phyloP scores from a whole-genome alignment of 2,113 vertebrate species.

The Laticauda laticaudata region DNA sequence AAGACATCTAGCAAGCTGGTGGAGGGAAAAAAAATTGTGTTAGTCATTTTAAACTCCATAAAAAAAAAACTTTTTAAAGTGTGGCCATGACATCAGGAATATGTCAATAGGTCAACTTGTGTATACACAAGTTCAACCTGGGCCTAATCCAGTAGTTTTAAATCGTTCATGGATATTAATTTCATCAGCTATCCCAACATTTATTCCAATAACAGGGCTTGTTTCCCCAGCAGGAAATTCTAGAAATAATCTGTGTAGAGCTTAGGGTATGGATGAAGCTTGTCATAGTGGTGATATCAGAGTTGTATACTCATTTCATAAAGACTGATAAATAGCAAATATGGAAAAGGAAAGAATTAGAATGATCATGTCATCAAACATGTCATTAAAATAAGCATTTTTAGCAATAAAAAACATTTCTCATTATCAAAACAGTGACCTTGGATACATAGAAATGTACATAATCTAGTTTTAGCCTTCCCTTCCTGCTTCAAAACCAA shows the following conservation, averaged over 20 bases:
- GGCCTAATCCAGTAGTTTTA: background rate
- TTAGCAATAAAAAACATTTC: background rate
- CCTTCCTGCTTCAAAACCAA: slow-evolving; percentile 23
- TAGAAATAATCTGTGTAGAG: background rate
- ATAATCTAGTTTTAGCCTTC: background rate
- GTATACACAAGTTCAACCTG: background rate
- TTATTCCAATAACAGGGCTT: background rate
- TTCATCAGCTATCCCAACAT: background rate
- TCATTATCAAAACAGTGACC: background rate
- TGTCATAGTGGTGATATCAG: background rate
- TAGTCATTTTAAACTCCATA: background rate
- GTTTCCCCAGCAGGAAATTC: background rate
- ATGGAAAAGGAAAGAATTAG: background rate
- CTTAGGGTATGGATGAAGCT: no score
- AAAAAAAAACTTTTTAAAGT: background rate
- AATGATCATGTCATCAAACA: no score
- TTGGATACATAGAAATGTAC: background rate
- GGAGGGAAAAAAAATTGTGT: background rate
- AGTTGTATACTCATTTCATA: background rate
- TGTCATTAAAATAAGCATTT: no score
- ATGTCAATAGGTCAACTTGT: background rate
- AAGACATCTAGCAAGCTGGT: background rate
- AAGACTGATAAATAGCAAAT: background rate
- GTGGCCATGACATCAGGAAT: background rate
- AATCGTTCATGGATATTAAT: background rate